Percentiles rank a stretch among this genome's conserved stretches.
Evolutionary conservation across 2,888 invertebrate species (phyloP).

Genomic region (Doris montereyensis): DNA sequence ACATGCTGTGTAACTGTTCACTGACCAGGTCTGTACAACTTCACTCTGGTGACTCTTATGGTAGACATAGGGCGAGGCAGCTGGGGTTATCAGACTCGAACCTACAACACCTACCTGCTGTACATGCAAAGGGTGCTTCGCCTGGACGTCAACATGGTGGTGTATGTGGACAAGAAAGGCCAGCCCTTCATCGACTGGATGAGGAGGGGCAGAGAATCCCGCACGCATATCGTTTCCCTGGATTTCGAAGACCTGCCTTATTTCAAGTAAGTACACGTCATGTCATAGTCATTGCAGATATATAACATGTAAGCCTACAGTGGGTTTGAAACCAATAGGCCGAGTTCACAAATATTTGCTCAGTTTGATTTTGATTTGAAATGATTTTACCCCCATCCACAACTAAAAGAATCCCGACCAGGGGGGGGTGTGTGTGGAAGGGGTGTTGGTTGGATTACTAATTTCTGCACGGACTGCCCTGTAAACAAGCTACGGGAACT

Average conservation of each 20-base stretch:
- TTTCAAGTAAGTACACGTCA: conserved; percentile 20
- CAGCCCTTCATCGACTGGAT: conserved; percentile 43
- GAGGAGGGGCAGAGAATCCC: conserved; percentile 36
- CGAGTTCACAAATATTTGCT: too few relatives aligned
- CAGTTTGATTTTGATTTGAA: too few relatives aligned
- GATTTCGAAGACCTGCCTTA: conserved; percentile 28
- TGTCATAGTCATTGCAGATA: not conserved
- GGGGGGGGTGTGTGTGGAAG: too few relatives aligned
- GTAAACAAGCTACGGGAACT: too few relatives aligned
- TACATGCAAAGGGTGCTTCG: conserved; percentile 41
- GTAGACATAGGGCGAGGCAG: conserved; percentile 44
- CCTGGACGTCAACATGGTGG: conserved; percentile 46
- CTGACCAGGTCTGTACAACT: conserved; percentile 45
- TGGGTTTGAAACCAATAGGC: too few relatives aligned
- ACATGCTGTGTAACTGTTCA: too few relatives aligned
- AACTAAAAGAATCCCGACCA: too few relatives aligned
- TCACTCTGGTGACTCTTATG: conserved; percentile 46
- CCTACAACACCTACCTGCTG: conserved; percentile 44
- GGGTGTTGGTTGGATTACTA: too few relatives aligned
- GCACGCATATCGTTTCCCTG: conserved; percentile 30
- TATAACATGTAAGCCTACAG: not conserved
- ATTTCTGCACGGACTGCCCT: too few relatives aligned
- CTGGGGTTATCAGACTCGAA: conserved; percentile 34
- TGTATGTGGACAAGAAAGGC: conserved; percentile 42
- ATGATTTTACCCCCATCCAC: too few relatives aligned